phyloP scores from a whole-genome alignment of 2,113 vertebrate genomes.

The Smithornis capensis region DNA sequence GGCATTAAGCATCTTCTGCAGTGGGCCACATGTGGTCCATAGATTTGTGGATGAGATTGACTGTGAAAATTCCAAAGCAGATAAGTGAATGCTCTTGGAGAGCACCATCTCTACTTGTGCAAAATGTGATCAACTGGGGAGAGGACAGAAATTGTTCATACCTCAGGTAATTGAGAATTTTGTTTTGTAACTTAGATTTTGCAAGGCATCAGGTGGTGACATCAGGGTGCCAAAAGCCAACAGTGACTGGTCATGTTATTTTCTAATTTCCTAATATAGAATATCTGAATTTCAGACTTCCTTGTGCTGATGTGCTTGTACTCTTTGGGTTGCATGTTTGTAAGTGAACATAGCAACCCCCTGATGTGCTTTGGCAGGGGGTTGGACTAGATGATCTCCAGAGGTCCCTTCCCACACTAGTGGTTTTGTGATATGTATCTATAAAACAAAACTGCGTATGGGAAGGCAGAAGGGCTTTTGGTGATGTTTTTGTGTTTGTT shows the following conservation, averaged over 20 bases:
- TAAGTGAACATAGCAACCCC: background rate
- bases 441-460: background rate
- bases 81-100: background rate
- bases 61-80: background rate
- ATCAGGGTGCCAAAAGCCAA: background rate
- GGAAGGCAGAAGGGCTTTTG: background rate
- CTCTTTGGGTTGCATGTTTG: background rate
- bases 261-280: background rate
- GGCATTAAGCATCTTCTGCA: background rate
- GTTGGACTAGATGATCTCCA: background rate
- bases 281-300: background rate
- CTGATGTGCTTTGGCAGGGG: background rate
- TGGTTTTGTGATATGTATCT: background rate
- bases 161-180: background rate
- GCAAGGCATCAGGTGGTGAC: background rate
- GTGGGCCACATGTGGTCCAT: background rate
- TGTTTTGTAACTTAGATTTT: background rate
- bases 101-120: background rate
- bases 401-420: background rate
- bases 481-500: background rate
- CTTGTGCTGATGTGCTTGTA: fast-evolving
- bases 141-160: background rate
- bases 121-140: fast-evolving
- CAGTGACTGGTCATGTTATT: background rate
- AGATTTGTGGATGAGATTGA: background rate